These are phyloP conservation scores for Augiades crinisus DNA, from an alignment of 2,888 invertebrate genomes.

Conservation along the genomic window DNA sequence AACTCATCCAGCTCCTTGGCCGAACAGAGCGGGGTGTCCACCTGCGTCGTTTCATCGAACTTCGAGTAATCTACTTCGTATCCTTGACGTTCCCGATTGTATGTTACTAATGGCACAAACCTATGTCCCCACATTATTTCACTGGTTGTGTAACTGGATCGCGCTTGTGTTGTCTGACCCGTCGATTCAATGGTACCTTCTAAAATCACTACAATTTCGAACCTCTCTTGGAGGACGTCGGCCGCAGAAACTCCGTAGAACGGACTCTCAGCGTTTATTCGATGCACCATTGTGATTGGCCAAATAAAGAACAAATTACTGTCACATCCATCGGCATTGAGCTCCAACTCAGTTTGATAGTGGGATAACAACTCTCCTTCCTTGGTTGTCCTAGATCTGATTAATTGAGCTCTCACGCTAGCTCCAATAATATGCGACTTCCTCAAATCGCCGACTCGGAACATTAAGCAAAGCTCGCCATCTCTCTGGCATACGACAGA, in stretches of 20 bases:
- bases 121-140: conserved; percentile 92
- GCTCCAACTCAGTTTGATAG: conserved; percentile 88
- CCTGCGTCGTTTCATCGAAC: conserved; percentile 89
- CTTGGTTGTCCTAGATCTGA: conserved; percentile 90
- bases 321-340: conserved; percentile 88
- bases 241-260: conserved; percentile 92
- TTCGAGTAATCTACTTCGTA: conserved; percentile 91
- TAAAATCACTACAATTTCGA: conserved; percentile 90
- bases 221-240: conserved; percentile 90
- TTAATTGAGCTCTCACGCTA: conserved; percentile 91
- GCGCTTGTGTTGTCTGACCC: conserved; percentile 87
- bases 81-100: conserved; percentile 87
- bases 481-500: conserved; percentile 93
- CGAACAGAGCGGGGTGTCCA: conserved; percentile 90
- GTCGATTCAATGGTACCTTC: conserved; percentile 93
- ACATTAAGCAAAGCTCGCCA: conserved; percentile 90
- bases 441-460: conserved; percentile 94
- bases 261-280: conserved; percentile 91
- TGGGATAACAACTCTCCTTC: conserved; percentile 92
- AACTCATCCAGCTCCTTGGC: conserved; percentile 84
- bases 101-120: conserved; percentile 87
- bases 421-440: conserved; percentile 96
- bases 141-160: conserved; percentile 88
- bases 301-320: conserved; percentile 95
- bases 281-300: conserved; percentile 95